Conservation (phyloP, 1,140 invertebrate species). For the Drosophila arizonae region DNA sequence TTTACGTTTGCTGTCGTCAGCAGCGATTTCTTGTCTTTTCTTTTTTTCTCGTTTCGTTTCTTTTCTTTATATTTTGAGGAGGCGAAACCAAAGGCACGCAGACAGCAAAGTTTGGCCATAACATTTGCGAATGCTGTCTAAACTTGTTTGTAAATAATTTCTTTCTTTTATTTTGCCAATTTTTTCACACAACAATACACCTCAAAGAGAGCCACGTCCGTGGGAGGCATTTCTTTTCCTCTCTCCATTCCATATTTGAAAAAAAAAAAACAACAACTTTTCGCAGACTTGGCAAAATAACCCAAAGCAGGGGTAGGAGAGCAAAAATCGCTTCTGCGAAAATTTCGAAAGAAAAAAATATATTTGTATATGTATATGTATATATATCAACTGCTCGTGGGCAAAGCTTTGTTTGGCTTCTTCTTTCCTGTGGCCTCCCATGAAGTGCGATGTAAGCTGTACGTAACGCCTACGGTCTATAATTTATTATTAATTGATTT, state of each 20-base stretch:
- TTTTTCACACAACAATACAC: conserved; percentile 79
- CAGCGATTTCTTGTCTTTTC: conserved; percentile 35
- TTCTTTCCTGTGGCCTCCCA: background rate
- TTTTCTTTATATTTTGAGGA: background rate
- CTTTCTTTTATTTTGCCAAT: conserved; percentile 75
- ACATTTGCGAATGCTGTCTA: conserved; percentile 78
- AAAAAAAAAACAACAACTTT: conserved; percentile 46
- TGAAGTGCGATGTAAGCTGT: conserved; percentile 34
- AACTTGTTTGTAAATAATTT: conserved; percentile 81
- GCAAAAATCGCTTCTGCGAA: conserved; percentile 43
- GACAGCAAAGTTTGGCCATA: conserved; percentile 76
- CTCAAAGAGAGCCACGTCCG: conserved; percentile 55
- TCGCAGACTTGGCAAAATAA: conserved; percentile 71
- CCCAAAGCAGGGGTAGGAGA: conserved; percentile 24
- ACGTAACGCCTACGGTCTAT: conserved; percentile 55
- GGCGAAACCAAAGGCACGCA: conserved; percentile 31
- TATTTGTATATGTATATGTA: no score
- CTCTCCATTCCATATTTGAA: conserved; percentile 30
- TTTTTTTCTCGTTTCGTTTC: background rate
- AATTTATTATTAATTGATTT: conserved; percentile 80
- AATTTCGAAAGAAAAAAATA: conserved; percentile 37
- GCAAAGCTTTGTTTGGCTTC: conserved; percentile 52
- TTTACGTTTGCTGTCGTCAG: conserved; percentile 55
- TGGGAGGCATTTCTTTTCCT: conserved; percentile 28
- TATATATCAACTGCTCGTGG: conserved; percentile 55